Evolutionary conservation across 2,888 invertebrate species (phyloP), one percentile per base, ranked within the genome.

Genomic region (Hydropsyche betteni): DNA sequence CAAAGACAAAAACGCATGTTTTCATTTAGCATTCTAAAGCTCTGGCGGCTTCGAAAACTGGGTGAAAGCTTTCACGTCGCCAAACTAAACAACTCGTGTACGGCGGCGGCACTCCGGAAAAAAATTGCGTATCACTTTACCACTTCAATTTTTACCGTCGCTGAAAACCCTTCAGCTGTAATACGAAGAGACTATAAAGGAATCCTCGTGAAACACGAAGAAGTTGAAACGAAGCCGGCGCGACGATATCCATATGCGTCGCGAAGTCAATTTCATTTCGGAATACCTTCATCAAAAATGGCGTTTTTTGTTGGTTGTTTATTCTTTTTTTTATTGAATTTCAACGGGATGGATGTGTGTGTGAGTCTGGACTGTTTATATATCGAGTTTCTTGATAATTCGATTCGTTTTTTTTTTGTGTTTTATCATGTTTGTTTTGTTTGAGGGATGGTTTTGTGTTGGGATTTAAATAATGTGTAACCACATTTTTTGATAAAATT

Each of bases 131-230:
- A 64, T 64, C 36, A 36, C 36, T 64, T 64, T 64, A 64, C 64
- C 64, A 64, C 64, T 64, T 64, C 64, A 64, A 64, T 64, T 64
- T 64, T 64, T 64, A 10, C 36, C 64, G 64, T 64, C 36, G 64
- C 64, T 36, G 64, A 64, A 64, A 64, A 64, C 64, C 64, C 64
- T 64, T 64, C 64, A 64, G 64, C 64, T n/a, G 36, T 64, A 64
- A 64, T 36, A 64, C 64, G 64, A 64, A 64, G 64, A 64, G 64
- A 64, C 64, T 64, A 36, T 64, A 64, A 64, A 64, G 36, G 64
- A 64, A 64, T 64, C 64, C 64, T 64, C 36, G 36, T 64, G 64
- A 10, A 64, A 64, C 12, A 36, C n/a, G 64, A 64, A 64, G 61
- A 61, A 34, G 34, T 64, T 34, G 34, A 64, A 12, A 36, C 10